Evolutionary conservation across 92 coral and sea anemone species (phyloP), one percentile per base, ranked within the genome.

Genomic region (Muricea muricata): DNA sequence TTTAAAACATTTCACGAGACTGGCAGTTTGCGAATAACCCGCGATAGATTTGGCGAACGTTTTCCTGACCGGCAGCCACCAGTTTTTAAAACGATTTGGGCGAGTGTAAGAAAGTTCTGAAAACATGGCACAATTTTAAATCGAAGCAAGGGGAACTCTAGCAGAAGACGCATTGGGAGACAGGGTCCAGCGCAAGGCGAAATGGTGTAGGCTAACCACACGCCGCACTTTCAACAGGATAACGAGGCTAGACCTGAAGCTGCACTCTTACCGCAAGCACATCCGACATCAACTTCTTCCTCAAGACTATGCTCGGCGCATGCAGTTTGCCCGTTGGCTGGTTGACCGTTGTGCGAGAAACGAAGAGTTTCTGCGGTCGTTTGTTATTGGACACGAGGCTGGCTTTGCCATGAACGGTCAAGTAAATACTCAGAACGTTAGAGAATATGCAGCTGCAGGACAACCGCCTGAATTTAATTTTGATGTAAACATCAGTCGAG

Each of bases 231-330:
- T n/a, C n/a, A n/a, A n/a, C n/a, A n/a, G n/a, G n/a, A n/a, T n/a
- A n/a, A n/a, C n/a, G n/a, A 55, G 20, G 65, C 23, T 55, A 6
- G 65, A 55, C 25, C 65, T 13, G 6, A 55, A 55, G 65, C 9
- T 55, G 65, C 25, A 55, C 25, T 23, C 20, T 55, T 55, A 55
- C 65, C 65, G 65, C 9, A 55, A 8, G 65, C 65, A 21, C 15
- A n/a, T 13, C n/a, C 65, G 25, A 55, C 65, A 42, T n/a, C 65
- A 55, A 21, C n/a, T n/a, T n/a, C n/a, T n/a, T n/a, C n/a, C n/a
- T n/a, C n/a, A n/a, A n/a, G n/a, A n/a, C n/a, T n/a, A 55, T 55
- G 65, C 65, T 55, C 65, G 65, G 65, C 65, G 65, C 18, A 55
- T 55, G 65, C 65, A 55, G 65, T 55, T 55, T 55, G 15, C 65